A percentile compares a stretch with the other conserved stretches of the same genome.
Conservation (phyloP, 2,113 vertebrate species). For the Symphodus melops region DNA sequence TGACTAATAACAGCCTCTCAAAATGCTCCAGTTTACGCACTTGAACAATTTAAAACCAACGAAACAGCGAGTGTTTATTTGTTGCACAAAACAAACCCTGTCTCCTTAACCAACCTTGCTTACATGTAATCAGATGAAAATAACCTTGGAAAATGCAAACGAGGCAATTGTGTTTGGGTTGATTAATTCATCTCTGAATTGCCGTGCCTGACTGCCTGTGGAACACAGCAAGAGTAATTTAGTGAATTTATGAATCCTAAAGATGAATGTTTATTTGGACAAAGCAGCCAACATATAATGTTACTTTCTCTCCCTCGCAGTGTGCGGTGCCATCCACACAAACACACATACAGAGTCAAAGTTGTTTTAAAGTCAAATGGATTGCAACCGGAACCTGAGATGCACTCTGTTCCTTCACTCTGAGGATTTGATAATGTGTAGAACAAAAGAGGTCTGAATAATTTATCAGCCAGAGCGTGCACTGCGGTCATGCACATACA, state of each 20-base stretch:
- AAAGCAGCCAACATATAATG: conserved; percentile 47
- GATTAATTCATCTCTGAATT: conserved; percentile 72
- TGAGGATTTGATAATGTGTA: conserved; percentile 80
- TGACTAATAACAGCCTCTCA: conserved; percentile 12
- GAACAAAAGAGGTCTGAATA: conserved; percentile 84
- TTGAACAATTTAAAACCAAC: conserved; percentile 34
- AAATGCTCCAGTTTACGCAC: conserved; percentile 19
- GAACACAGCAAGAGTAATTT: conserved; percentile 66
- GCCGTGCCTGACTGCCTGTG: conserved; percentile 51
- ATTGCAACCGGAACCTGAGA: conserved; percentile 78
- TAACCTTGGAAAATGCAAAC: conserved; percentile 69
- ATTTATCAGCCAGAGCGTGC: conserved; percentile 73
- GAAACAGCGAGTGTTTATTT: conserved; percentile 39
- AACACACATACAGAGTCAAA: conserved; percentile 67
- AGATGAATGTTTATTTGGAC: conserved; percentile 69
- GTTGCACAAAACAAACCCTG: conserved; percentile 29
- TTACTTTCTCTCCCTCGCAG: conserved; percentile 35
- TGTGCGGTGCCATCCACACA: conserved; percentile 13
- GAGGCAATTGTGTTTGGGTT: conserved; percentile 44
- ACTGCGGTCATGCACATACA: conserved; percentile 73
- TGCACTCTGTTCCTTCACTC: conserved; percentile 67
- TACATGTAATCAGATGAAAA: conserved; percentile 51
- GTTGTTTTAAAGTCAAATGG: conserved; percentile 86
- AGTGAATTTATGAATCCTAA: conserved; percentile 55
- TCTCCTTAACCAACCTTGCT: conserved; percentile 49